These are phyloP conservation scores for Halyomorpha halys DNA, from an alignment of 1,140 invertebrate species.

Conservation along the genomic window DNA sequence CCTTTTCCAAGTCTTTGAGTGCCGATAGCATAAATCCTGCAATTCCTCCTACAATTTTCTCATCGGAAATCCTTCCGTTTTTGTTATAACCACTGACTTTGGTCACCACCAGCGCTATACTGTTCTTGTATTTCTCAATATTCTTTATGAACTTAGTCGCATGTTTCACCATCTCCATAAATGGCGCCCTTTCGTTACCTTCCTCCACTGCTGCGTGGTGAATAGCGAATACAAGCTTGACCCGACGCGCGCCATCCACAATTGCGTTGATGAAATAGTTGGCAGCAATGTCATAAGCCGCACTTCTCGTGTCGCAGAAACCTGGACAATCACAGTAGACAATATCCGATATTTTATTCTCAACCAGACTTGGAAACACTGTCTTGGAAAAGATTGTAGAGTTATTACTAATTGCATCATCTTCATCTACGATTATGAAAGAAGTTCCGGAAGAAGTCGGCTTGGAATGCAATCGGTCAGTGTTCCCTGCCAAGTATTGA, in stretches of 20 bases:
- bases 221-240: neutral
- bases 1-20: neutral
- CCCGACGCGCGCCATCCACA: neutral
- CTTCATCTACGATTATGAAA: no score
- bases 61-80: neutral
- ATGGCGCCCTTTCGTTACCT: neutral
- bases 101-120: neutral
- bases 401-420: neutral
- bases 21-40: neutral
- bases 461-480: no score
- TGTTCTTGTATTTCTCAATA: neutral
- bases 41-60: neutral
- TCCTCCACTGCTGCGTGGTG: neutral
- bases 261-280: neutral
- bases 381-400: neutral
- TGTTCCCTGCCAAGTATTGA: no score
- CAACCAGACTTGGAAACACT: neutral
- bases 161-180: neutral
- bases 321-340: constrained; percentile 4
- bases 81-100: neutral
- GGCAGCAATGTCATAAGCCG: neutral
- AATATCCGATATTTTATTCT: neutral
- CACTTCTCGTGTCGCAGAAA: constrained; percentile 1
- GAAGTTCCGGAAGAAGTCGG: no score
- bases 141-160: neutral